Conservation (phyloP, 2,888 invertebrate genomes). For the Synanthedon myopaeformis region DNA sequence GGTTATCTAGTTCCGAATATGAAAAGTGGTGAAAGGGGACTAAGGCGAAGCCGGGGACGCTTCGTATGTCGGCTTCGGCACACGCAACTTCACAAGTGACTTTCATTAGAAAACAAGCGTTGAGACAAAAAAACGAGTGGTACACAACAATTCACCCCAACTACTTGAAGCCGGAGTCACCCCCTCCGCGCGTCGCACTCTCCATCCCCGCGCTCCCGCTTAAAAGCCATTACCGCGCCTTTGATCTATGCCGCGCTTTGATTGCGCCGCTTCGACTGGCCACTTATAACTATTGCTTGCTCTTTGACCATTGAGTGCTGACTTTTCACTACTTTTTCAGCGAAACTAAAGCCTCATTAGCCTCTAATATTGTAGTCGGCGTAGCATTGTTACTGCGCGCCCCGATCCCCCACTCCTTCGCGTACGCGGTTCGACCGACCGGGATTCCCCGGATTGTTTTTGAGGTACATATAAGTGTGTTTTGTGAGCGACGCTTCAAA, state of each 20-base stretch:
- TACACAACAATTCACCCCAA: conserved; percentile 31
- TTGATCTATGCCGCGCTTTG: conserved; percentile 57
- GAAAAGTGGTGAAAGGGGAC: neutral
- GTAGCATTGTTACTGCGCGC: neutral
- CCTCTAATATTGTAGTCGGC: neutral
- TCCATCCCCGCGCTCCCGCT: conserved; percentile 25
- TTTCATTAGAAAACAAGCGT: conserved; percentile 42
- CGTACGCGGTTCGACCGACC: too few relatives aligned
- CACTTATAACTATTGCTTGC: conserved; percentile 46
- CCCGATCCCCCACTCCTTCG: neutral
- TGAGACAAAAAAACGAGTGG: conserved; percentile 35
- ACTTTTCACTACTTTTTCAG: neutral
- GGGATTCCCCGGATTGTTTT: too few relatives aligned
- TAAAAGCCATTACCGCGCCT: conserved; percentile 58
- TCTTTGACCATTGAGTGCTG: conserved; percentile 4
- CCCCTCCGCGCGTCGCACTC: conserved; percentile 8
- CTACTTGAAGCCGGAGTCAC: conserved; percentile 30
- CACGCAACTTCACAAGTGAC: conserved; percentile 23
- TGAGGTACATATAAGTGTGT: too few relatives aligned
- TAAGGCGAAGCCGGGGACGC: neutral
- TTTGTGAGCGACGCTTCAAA: too few relatives aligned
- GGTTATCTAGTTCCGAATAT: too few relatives aligned
- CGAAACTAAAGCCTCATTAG: neutral
- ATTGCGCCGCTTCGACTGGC: conserved; percentile 53
- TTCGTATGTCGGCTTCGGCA: too few relatives aligned